phyloP scores from a whole-genome alignment of 2,797 vertebrate genomes.

The Cryptoblepharus egeriae region DNA sequence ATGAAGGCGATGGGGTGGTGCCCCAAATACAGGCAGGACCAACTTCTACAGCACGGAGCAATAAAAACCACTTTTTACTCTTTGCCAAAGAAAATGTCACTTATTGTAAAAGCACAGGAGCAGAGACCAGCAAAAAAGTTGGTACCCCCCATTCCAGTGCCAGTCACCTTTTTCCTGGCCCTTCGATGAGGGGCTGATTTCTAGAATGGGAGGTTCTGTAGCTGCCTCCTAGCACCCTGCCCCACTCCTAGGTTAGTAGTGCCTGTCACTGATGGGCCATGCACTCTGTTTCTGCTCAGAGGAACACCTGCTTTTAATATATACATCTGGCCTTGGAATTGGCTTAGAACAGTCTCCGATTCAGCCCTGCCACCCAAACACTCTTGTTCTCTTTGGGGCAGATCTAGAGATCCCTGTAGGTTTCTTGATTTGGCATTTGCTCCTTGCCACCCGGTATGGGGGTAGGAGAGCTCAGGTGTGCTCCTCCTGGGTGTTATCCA shows the following conservation, averaged over 20 bases:
- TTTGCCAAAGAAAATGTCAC: no score
- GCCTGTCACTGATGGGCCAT: no score
- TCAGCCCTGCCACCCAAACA: background rate
- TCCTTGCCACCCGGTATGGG: background rate
- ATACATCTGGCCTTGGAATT: no score
- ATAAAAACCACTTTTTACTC: background rate
- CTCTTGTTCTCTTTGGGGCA: background rate
- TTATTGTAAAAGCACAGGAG: background rate
- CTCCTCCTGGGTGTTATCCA: background rate
- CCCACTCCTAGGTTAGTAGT: background rate
- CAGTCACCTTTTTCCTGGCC: background rate
- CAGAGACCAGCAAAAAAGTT: background rate
- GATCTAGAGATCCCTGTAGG: background rate
- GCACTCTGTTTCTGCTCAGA: conserved; percentile 2
- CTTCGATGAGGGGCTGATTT: background rate
- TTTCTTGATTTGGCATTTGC: background rate
- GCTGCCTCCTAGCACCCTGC: no score
- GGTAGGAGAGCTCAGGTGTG: background rate
- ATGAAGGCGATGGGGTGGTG: background rate
- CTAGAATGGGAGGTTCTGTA: background rate
- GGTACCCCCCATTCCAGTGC: background rate
- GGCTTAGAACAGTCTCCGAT: background rate
- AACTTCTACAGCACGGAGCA: background rate
- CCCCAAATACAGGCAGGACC: background rate
- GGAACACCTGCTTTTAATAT: background rate